phyloP scores from a whole-genome alignment of 2,113 vertebrate genomes.

The Scatophagus argus region DNA sequence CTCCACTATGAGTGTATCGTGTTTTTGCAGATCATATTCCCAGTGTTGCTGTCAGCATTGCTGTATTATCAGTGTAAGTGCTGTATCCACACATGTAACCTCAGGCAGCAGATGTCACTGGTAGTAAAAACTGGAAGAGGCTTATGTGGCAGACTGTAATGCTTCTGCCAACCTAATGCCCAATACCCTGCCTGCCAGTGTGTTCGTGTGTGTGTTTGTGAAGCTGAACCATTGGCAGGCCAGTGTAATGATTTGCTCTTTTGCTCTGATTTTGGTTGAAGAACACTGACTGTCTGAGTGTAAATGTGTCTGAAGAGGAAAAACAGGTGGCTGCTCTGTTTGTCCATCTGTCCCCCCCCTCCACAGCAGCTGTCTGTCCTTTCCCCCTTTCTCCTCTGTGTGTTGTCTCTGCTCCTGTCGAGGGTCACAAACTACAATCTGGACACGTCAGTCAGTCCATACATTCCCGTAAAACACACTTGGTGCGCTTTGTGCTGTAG shows the following conservation, averaged over 20 bases:
- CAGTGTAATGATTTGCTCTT: not conserved
- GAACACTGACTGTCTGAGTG: not conserved
- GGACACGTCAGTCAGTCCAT: not conserved
- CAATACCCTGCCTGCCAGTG: slow-evolving; percentile 25
- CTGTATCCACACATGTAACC: slow-evolving; percentile 45
- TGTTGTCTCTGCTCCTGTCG: slow-evolving; percentile 36
- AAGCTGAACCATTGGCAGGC: not conserved
- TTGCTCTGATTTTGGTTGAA: not conserved
- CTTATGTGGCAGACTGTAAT: slow-evolving; percentile 55
- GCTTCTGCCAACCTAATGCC: slow-evolving; percentile 50
- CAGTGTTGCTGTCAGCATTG: not conserved
- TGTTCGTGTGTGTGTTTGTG: not conserved
- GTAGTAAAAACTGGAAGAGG: slow-evolving; percentile 67
- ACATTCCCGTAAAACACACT: not conserved
- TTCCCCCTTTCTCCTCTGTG: not conserved
- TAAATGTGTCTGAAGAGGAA: slow-evolving; percentile 11
- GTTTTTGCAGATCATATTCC: slow-evolving; percentile 24
- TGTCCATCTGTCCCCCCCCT: slow-evolving; percentile 60
- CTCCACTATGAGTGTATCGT: not conserved
- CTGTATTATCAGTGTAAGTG: slow-evolving; percentile 41
- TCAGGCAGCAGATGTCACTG: slow-evolving; percentile 66
- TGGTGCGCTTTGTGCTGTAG: too few relatives aligned
- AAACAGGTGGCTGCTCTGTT: slow-evolving; percentile 62
- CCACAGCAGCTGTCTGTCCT: slow-evolving; percentile 48
- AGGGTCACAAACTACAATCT: slow-evolving; percentile 23